Conservation (phyloP, 2,888 invertebrate genomes). For the Dione vanillae region DNA sequence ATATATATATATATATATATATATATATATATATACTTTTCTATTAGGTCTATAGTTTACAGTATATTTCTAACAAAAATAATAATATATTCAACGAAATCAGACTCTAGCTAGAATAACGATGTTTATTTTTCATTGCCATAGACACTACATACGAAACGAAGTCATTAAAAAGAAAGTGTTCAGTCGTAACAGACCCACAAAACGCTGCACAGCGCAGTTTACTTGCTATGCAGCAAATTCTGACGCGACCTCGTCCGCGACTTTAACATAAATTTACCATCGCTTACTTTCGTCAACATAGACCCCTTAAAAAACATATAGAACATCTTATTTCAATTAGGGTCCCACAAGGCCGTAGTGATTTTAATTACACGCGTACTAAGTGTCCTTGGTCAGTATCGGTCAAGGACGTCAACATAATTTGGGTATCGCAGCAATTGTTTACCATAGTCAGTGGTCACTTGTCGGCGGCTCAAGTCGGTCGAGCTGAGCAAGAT, state of each 20-base stretch:
- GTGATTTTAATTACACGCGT: conserved; percentile 70
- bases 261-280: conserved; percentile 56
- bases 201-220: conserved; percentile 79
- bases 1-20: no score
- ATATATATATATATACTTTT: no score
- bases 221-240: conserved; percentile 80
- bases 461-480: conserved; percentile 58
- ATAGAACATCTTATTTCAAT: conserved; percentile 46
- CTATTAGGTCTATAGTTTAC: no score
- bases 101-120: background rate
- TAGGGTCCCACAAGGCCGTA: conserved; percentile 27
- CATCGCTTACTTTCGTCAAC: conserved; percentile 57
- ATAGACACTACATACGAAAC: conserved; percentile 22
- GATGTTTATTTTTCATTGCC: background rate
- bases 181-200: conserved; percentile 65
- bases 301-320: conserved; percentile 45
- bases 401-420: conserved; percentile 71
- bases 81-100: background rate
- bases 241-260: conserved; percentile 75
- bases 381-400: conserved; percentile 75
- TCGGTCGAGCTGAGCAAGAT: conserved; percentile 62
- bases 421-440: conserved; percentile 63
- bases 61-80: background rate
- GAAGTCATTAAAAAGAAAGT: conserved; percentile 32
- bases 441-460: conserved; percentile 71